These are phyloP conservation scores for Smittia aterrima DNA, from an alignment of 2,888 invertebrate genomes.

Conservation along the genomic window DNA sequence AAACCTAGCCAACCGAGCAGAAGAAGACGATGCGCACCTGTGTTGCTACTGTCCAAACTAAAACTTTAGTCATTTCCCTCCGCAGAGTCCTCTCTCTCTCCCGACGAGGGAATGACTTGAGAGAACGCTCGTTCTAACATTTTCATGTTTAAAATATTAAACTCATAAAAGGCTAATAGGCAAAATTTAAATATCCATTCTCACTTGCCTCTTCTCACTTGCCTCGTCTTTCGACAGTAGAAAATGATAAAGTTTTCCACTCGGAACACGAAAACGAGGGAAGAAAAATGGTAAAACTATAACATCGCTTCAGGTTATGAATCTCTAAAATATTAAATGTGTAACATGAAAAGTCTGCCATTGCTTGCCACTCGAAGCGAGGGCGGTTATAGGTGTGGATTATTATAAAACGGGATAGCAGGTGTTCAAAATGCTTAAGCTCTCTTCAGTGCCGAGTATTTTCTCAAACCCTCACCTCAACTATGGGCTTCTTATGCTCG, in stretches of 20 bases:
- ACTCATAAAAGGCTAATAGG: conserved; percentile 26
- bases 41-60: background rate
- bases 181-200: conserved; percentile 36
- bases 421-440: conserved; percentile 38
- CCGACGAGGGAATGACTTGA: background rate
- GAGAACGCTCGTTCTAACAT: background rate
- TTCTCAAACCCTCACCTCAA: conserved; percentile 38
- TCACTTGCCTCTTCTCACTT: background rate
- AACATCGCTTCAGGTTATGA: conserved; percentile 15
- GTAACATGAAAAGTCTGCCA: conserved; percentile 30
- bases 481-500: conserved; percentile 23
- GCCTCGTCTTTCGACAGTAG: background rate
- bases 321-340: conserved; percentile 27
- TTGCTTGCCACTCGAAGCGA: conserved; percentile 10
- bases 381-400: conserved; percentile 7
- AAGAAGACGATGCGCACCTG: background rate
- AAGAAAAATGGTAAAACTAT: conserved; percentile 27
- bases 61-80: background rate
- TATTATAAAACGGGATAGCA: conserved; percentile 21
- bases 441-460: conserved; percentile 33
- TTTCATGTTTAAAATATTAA: conserved; percentile 10
- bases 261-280: background rate
- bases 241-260: conserved; percentile 38
- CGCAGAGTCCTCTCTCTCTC: background rate
- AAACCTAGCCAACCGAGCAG: conserved; percentile 9